Evolutionary conservation across 2,797 vertebrate genomes (phyloP), one percentile per base, ranked within the genome.

Genomic region (Loris lydekkerianus): DNA sequence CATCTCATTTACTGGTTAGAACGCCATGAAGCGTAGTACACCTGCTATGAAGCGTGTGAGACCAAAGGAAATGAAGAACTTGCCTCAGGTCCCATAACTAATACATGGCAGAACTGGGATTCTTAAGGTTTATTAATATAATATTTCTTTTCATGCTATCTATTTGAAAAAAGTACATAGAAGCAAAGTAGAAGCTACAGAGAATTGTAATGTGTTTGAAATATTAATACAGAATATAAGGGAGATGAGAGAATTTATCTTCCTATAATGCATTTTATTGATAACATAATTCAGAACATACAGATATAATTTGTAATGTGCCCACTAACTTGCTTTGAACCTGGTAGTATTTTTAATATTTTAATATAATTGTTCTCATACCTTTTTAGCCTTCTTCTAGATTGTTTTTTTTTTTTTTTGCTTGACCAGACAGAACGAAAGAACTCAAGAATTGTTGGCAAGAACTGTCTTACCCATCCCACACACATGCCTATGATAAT

Each of bases 341-440:
- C 34, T 76, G 58, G 58, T 25, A 69, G 29, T 17, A 78, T 94
- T 95, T 89, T 60, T 21, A 76, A 89, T 40, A 18, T 34, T 34
- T 34, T 34, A 34, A 34, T 34, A 34, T 80, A 86, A 70, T 60
- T 58, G 29, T 77, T 82, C 63, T 65, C 40, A 58, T 37, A 34
- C 34, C 84, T 89, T 37, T 37, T 73, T 60, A 56, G 58, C 21
- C 14, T 23, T 10, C 23, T 67, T n/a, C 31, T 67, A 18, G 31
- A 15, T 18, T 58, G 34, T 56, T 15, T 34, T 89, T 2, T 60
- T 82, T 82, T 3, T 20, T 85, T 60, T 76, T 93, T 13, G 21
- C 82, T 83, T 73, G 23, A 31, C 77, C 20, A 60, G 61, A 80
- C 56, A 34, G 10, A 91, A 90, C 27, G 7, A 91, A 90, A 95